phyloP scores from a whole-genome alignment of 2,888 invertebrate genomes.

The Amiota minor region DNA sequence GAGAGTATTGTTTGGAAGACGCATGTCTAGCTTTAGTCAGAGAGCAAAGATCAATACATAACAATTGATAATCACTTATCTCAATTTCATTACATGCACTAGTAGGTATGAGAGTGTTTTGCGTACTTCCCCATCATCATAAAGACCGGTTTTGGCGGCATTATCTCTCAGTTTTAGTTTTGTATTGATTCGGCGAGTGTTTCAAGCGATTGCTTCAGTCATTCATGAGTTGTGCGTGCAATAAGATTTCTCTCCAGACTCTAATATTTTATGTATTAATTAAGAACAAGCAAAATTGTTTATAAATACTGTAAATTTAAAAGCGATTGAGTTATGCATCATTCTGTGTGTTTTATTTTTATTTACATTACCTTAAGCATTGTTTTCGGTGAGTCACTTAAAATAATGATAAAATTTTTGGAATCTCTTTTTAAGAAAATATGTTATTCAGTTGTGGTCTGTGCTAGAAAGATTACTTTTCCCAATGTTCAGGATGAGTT shows the following conservation, averaged over 20 bases:
- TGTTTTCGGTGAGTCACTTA: background rate
- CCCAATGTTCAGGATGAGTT: background rate
- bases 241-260: background rate
- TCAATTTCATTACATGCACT: background rate
- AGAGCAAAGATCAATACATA: background rate
- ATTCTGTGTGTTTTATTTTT: background rate
- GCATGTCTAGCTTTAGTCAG: background rate
- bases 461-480: background rate
- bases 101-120: background rate
- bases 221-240: background rate
- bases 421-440: background rate
- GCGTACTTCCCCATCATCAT: too few relatives aligned
- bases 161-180: background rate
- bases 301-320: background rate
- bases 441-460: background rate
- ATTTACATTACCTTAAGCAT: background rate
- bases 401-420: background rate
- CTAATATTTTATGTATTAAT: background rate
- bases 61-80: background rate
- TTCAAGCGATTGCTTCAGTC: background rate
- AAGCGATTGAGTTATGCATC: background rate
- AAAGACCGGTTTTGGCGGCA: background rate
- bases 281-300: background rate
- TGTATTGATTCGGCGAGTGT: background rate
- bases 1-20: slow-evolving; percentile 47